Base-by-base conservation (phyloP, 2,797 vertebrate genomes). In the Brotula barbata region DNA sequence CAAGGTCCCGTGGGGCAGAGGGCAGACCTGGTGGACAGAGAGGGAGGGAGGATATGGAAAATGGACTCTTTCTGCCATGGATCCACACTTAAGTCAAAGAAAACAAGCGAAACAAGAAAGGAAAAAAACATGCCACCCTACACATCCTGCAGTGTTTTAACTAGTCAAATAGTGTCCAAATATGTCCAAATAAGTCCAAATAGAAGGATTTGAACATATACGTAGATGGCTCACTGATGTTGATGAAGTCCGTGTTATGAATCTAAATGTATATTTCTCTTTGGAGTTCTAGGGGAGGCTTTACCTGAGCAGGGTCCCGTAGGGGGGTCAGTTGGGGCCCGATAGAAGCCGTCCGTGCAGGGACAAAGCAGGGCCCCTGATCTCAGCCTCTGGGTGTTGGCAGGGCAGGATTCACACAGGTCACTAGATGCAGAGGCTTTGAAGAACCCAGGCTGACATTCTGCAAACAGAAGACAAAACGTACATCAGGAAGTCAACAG, bases 401-500 rank as follows among this genome's bases (percentile, higher is more conserved):
- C 56, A 0, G 96, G 96, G 66, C 96, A 98, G 2, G 71, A 80
- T 44, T 84, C 63, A 59, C 96, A 98, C 58, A 58, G 64, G 5
- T 79, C 75, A 1, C 68, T 70, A 1, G 93, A 93, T 1, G 84
- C 83, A 0, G 81, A 62, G 0, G 89, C 83, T 88, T 96, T 97
- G 84, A 96, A 99, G 88, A 90, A 94, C 25, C 95, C 95, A 0
- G 92, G 74, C 0, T 85, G 82, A 72, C 96, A 99, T 25, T 92
- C 96, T 98, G 87, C 10, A 80, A 64, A 85, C 77, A 48, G 37
- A 56, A 20, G 53, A 75, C 17, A 80, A n/a, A n/a, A n/a, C 62
- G 83, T 73, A 34, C 71, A 81, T 78, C n/a, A 75, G 52, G 62
- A 80, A 53, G 72, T 56, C 64, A 73, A 51, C 45, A 36, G 59